Evolutionary conservation across 2,797 vertebrate species (phyloP).

Genomic region (Odontamblyopus rebecca): DNA sequence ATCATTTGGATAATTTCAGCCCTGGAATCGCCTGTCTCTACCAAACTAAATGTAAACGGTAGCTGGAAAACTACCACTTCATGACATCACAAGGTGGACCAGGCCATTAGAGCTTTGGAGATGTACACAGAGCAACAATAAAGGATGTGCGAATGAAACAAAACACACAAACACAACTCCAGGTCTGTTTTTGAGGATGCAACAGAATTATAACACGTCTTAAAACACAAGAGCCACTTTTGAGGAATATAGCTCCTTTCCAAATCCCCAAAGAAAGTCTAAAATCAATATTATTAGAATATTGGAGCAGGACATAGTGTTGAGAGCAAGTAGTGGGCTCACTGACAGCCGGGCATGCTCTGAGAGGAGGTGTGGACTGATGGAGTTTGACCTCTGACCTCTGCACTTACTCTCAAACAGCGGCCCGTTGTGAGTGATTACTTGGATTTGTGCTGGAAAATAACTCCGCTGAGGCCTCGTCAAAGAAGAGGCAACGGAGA

Average conservation of each 20-base stretch:
- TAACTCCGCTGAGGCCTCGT: not conserved
- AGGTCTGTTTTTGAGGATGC: not conserved
- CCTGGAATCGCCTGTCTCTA: no score
- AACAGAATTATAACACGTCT: no score
- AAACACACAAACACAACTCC: not conserved
- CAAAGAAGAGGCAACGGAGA: not conserved
- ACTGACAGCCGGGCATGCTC: not conserved
- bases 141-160: no score
- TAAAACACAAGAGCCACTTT: no score
- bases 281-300: slow-evolving; percentile 2
- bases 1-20: no score
- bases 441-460: not conserved
- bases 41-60: no score
- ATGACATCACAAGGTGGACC: no score
- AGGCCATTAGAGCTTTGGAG: no score
- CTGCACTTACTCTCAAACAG: slow-evolving; percentile 21
- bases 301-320: slow-evolving; percentile 12
- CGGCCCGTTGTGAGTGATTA: slow-evolving; percentile 1
- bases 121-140: no score
- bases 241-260: not conserved
- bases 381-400: slow-evolving; percentile 59
- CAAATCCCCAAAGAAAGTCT: not conserved
- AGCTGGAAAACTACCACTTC: no score
- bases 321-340: slow-evolving; percentile 20
- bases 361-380: slow-evolving; percentile 48